Evolutionary conservation across 2,797 vertebrate species (phyloP).

Genomic region (Danio kyathit): DNA sequence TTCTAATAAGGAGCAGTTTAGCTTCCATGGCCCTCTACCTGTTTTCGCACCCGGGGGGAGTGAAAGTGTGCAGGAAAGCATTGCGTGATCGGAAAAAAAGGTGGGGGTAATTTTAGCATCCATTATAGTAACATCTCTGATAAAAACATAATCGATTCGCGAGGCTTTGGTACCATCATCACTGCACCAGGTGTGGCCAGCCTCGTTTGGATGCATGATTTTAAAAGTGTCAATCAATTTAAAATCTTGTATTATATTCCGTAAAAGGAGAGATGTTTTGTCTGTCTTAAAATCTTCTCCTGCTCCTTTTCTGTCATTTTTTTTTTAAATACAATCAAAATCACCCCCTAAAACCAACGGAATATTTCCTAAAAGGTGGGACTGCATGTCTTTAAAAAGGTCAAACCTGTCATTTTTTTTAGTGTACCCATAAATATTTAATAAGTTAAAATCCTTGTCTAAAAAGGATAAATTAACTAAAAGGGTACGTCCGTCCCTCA

Average conservation of each 20-base stretch:
- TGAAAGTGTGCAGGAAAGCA: no score
- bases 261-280: constrained; percentile 27
- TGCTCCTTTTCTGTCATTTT: not conserved
- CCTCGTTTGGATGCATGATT: not conserved
- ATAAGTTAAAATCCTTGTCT: constrained; percentile 39
- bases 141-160: constrained; percentile 16
- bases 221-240: constrained; percentile 49
- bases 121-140: constrained; percentile 21
- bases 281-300: constrained; percentile 52
- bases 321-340: constrained; percentile 56
- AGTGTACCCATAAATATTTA: constrained; percentile 49
- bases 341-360: no score
- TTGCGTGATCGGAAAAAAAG: no score
- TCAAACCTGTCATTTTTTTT: constrained; percentile 43
- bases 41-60: no score
- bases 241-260: constrained; percentile 24
- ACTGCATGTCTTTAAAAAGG: constrained; percentile 59
- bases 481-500: not conserved
- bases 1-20: no score
- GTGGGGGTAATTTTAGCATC: constrained; percentile 11
- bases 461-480: constrained; percentile 52
- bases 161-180: not conserved
- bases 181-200: not conserved
- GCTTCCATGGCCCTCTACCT: no score
- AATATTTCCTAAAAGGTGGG: constrained; percentile 53